A percentile compares a stretch with the other conserved stretches of the same genome.
Evolutionary conservation across 23 tunicate species (phyloP).

Genomic region (Trididemnum nubilum): DNA sequence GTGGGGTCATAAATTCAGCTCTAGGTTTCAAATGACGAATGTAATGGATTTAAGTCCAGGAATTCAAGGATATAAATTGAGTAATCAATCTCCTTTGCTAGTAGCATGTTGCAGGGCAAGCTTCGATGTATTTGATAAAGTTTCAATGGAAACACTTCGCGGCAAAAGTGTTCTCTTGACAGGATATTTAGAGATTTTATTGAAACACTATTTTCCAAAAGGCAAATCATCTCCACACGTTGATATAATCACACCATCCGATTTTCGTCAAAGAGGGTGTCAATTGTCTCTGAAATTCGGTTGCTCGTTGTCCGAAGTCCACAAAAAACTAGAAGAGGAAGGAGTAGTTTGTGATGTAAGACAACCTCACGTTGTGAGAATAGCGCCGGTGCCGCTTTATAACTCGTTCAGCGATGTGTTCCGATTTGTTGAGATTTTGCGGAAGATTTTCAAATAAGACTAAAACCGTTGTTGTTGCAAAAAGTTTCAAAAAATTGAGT

Average conservation of each 20-base stretch:
- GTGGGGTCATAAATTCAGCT: slow-evolving; percentile 72
- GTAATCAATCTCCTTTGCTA: slow-evolving; percentile 63
- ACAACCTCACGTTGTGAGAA: slow-evolving; percentile 64
- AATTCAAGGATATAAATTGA: slow-evolving; percentile 45
- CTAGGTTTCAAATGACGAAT: slow-evolving; percentile 82
- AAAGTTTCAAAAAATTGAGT: too few species aligned
- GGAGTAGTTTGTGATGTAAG: slow-evolving; percentile 75
- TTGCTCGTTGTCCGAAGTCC: slow-evolving; percentile 39
- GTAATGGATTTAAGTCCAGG: slow-evolving; percentile 54
- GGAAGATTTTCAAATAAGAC: too few species aligned
- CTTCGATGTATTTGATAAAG: slow-evolving; percentile 56
- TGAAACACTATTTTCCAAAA: slow-evolving; percentile 42
- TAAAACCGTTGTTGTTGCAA: too few species aligned
- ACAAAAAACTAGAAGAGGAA: slow-evolving; percentile 30
- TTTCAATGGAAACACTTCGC: slow-evolving; percentile 41
- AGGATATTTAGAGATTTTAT: slow-evolving; percentile 54
- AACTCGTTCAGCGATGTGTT: slow-evolving; percentile 66
- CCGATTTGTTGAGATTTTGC: slow-evolving; percentile 49
- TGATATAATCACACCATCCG: slow-evolving; percentile 48
- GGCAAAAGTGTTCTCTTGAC: slow-evolving; percentile 62
- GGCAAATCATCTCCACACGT: slow-evolving; percentile 1
- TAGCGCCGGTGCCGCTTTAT: slow-evolving; percentile 79
- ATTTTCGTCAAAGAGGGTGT: slow-evolving; percentile 42
- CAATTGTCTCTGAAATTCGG: slow-evolving; percentile 56
- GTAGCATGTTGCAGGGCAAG: slow-evolving; percentile 53